Percentiles rank a stretch among this genome's conserved stretches.
phyloP scores from a whole-genome alignment of 1,140 invertebrate species.

The Reticulitermes speratus region DNA sequence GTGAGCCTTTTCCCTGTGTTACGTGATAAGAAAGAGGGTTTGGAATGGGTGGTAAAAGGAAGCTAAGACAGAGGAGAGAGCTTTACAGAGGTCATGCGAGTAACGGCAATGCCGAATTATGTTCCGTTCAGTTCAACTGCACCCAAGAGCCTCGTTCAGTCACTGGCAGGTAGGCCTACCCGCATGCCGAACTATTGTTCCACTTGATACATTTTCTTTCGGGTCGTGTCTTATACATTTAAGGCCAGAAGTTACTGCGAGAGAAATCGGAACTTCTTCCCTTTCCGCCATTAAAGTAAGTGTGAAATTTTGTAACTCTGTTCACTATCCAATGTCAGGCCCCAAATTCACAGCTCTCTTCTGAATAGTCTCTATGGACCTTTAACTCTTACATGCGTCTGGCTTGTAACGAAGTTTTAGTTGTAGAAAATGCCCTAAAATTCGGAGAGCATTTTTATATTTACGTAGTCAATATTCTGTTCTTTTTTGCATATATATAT shows the following conservation, averaged over 20 bases:
- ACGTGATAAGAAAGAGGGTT: background rate
- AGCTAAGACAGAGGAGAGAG: background rate
- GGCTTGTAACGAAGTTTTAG: too few relatives aligned
- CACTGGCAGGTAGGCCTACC: background rate
- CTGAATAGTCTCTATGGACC: too few relatives aligned
- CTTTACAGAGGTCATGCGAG: background rate
- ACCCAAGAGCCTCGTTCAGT: background rate
- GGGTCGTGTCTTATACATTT: background rate
- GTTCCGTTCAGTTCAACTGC: background rate
- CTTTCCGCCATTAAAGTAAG: too few relatives aligned
- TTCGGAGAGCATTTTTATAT: too few relatives aligned
- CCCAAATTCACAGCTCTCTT: too few relatives aligned
- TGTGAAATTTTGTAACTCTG: too few relatives aligned
- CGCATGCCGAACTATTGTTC: background rate
- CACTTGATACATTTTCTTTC: background rate
- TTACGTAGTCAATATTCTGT: too few relatives aligned
- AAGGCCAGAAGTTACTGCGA: background rate
- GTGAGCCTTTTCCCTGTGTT: background rate
- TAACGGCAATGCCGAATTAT: background rate
- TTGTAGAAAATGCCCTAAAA: too few relatives aligned
- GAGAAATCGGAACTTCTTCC: too few relatives aligned
- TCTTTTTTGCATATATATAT: too few relatives aligned
- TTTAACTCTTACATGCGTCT: too few relatives aligned
- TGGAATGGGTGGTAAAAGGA: background rate
- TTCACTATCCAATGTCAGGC: too few relatives aligned